Percentiles rank a stretch among this genome's conserved stretches.
These are phyloP conservation scores for Beris morrisii DNA, from an alignment of 2,888 invertebrate species.

Conservation along the genomic window DNA sequence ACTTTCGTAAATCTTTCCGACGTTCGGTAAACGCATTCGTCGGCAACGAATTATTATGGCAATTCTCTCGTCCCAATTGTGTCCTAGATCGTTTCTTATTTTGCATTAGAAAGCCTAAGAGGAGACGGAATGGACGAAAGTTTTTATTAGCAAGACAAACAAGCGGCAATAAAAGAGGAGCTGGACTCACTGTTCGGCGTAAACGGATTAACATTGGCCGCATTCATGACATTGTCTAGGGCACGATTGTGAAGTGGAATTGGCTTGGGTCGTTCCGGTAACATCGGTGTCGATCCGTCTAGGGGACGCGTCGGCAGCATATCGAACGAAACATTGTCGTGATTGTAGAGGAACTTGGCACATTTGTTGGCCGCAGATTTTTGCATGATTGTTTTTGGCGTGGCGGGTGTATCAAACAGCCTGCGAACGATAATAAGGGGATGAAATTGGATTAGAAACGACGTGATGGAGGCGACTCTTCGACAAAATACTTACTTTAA, in stretches of 20 bases:
- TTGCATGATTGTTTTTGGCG: constrained; percentile 73
- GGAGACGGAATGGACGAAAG: background rate
- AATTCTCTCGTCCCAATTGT: constrained; percentile 51
- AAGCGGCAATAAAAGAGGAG: background rate
- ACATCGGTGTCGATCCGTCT: constrained; percentile 43
- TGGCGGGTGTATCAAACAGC: constrained; percentile 82
- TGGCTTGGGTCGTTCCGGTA: constrained; percentile 56
- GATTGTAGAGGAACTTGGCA: constrained; percentile 54
- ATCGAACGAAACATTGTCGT: constrained; percentile 24
- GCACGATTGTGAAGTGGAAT: constrained; percentile 50
- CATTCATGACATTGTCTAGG: constrained; percentile 46
- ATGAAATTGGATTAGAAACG: background rate
- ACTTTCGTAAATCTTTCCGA: constrained; percentile 41
- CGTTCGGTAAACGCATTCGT: constrained; percentile 45
- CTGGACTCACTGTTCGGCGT: constrained; percentile 69
- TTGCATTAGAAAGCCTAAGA: constrained; percentile 51
- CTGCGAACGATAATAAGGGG: constrained; percentile 53
- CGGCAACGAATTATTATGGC: constrained; percentile 48
- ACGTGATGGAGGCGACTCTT: background rate
- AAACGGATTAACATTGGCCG: constrained; percentile 83
- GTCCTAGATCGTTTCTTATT: constrained; percentile 55
- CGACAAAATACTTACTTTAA: constrained; percentile 56
- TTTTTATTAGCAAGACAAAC: background rate
- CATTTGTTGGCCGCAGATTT: constrained; percentile 62
- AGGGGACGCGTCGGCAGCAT: constrained; percentile 34